phyloP scores from a whole-genome alignment of 53 echinoderm and acorn worm species.

The Paracentrotus lividus region DNA sequence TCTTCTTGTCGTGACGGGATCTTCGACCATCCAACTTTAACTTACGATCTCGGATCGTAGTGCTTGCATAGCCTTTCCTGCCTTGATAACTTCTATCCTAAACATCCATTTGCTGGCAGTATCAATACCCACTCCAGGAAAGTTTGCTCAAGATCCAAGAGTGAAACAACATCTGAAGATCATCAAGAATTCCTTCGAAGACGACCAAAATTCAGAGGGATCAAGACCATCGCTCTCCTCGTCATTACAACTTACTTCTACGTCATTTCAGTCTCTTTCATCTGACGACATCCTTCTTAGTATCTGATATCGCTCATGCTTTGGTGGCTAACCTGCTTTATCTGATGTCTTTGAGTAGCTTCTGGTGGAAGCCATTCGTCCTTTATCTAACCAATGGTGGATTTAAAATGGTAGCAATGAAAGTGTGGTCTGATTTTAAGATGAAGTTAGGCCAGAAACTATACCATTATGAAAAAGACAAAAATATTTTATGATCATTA shows the following conservation, averaged over 20 bases:
- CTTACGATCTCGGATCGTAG: conserved; percentile 51
- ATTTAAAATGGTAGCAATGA: conserved; percentile 15
- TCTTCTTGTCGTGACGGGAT: conserved; percentile 62
- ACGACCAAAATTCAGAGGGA: conserved; percentile 32
- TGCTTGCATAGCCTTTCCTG: conserved; percentile 45
- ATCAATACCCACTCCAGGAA: not conserved
- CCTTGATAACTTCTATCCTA: conserved; percentile 28
- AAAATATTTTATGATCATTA: no score
- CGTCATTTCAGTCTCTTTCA: conserved; percentile 54
- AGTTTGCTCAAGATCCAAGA: not conserved
- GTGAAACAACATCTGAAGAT: not conserved
- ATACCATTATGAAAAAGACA: no score
- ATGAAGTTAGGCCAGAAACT: no score
- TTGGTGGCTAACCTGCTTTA: conserved; percentile 30
- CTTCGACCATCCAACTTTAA: conserved; percentile 51
- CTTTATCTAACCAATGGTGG: conserved; percentile 18
- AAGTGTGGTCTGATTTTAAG: conserved; percentile 10
- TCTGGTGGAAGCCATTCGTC: conserved; percentile 66
- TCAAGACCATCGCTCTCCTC: conserved; percentile 52
- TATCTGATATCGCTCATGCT: not conserved
- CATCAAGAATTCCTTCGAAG: not conserved
- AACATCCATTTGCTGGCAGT: conserved; percentile 52
- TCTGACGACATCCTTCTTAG: conserved; percentile 12
- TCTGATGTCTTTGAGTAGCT: conserved; percentile 59
- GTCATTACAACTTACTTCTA: conserved; percentile 59